Evolutionary conservation across 2,888 invertebrate genomes (phyloP).

Genomic region (Entomobrya proxima): DNA sequence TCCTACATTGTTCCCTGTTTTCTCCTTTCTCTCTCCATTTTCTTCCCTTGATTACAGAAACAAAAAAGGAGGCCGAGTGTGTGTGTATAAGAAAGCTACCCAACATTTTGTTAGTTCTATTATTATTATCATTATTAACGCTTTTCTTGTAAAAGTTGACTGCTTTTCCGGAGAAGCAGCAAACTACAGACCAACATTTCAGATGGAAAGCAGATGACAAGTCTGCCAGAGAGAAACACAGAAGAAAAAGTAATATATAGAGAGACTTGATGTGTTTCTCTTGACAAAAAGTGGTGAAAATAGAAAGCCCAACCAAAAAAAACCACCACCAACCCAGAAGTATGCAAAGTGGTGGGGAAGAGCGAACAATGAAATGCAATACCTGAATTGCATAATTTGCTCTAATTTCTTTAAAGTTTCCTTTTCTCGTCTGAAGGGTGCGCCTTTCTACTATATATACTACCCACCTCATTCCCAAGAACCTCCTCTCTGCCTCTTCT

Average conservation of each 20-base stretch:
- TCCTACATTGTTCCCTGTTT: neutral
- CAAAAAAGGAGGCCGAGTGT: neutral
- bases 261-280: neutral
- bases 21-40: neutral
- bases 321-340: neutral
- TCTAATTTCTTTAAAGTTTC: conserved; percentile 76
- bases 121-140: conserved; percentile 22
- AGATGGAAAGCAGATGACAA: conserved; percentile 9
- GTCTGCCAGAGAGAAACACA: neutral
- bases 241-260: conserved; percentile 28
- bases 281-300: neutral
- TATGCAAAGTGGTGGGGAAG: conserved; percentile 42
- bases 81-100: neutral
- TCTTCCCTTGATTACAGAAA: neutral
- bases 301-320: neutral
- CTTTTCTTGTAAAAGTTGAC: conserved; percentile 3
- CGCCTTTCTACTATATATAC: neutral
- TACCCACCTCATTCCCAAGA: conserved; percentile 7
- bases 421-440: neutral
- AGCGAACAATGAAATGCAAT: conserved; percentile 75
- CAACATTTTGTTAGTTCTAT: neutral
- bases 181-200: conserved; percentile 25
- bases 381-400: conserved; percentile 76
- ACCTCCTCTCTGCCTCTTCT: conserved; percentile 57
- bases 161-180: conserved; percentile 6